A percentile compares a stretch with the other conserved stretches of the same genome.
phyloP scores from a whole-genome alignment of 2,888 invertebrate genomes.

The Schizaphis graminum region DNA sequence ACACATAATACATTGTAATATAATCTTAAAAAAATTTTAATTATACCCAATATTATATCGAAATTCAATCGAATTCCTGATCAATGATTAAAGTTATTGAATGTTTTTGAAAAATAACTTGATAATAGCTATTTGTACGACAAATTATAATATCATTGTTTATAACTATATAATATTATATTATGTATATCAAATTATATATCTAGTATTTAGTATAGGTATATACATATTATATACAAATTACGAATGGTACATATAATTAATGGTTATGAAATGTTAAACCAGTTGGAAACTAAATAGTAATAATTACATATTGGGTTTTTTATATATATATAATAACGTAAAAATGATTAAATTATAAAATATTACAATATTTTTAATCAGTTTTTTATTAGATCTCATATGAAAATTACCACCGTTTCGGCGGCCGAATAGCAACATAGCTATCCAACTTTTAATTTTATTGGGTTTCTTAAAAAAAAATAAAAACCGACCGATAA shows the following conservation, averaged over 20 bases:
- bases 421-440: neutral
- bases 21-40: neutral
- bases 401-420: neutral
- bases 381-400: slow-evolving; percentile 5
- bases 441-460: neutral
- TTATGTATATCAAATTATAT: no score
- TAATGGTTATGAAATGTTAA: neutral
- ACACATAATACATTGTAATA: neutral
- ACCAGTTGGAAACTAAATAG: neutral
- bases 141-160: neutral
- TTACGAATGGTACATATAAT: neutral
- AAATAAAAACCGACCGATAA: slow-evolving; percentile 37
- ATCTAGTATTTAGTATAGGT: no score
- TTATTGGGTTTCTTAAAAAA: slow-evolving; percentile 28
- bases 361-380: slow-evolving; percentile 1
- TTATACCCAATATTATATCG: neutral
- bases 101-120: neutral
- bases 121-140: neutral
- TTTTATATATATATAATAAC: neutral
- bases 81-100: neutral
- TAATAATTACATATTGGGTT: neutral
- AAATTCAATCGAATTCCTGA: no score
- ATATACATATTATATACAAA: neutral
- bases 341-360: neutral
- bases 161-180: neutral